Evolutionary conservation across 2,113 vertebrate genomes (phyloP), one percentile per base, ranked within the genome.

Genomic region (Antennarius striatus): DNA sequence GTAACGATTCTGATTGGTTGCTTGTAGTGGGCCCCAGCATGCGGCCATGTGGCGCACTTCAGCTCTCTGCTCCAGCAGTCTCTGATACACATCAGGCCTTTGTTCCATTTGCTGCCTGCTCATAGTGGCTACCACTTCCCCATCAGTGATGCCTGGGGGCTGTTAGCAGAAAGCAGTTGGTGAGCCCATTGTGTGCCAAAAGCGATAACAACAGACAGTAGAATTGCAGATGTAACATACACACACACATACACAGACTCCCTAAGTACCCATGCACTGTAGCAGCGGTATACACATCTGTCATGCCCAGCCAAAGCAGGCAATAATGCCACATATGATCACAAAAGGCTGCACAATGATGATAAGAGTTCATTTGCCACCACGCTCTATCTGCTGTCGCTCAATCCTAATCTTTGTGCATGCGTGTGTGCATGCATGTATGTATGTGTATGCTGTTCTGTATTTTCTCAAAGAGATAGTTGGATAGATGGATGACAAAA

Each of bases 21-120:
- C 55, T 43, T 47, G 64, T 73, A 48, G 52, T 62, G 42, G 45
- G 36, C 30, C 59, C 53, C 47, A 55, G 59, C 49, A n/a, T 56
- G 55, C 4, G 7, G 56, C 50, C 71, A 43, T 30, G 59, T 50
- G 51, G 40, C 22, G 42, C 42, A 17, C 58, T 55, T 72, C 59
- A 73, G 55, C 54, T 73, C 73, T 71, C 40, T 71, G 43, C 69
- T 76, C 55, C 58, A 1, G 56, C 56, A 55, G 42, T 42, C 72
- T 67, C 49, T 63, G 83, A 88, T 81, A 85, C 58, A 79, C 69
- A 81, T 84, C 86, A 72, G 78, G 74, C 80, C 64, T 81, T 81
- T 82, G 81, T 82, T 83, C 81, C 63, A 49, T 80, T 61, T 68
- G 72, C 60, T 0, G 42, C 64, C 56, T 13, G 22, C 47, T 63